These are phyloP conservation scores for Ligdia adustata DNA, from an alignment of 2,888 invertebrate genomes.

Conservation along the genomic window DNA sequence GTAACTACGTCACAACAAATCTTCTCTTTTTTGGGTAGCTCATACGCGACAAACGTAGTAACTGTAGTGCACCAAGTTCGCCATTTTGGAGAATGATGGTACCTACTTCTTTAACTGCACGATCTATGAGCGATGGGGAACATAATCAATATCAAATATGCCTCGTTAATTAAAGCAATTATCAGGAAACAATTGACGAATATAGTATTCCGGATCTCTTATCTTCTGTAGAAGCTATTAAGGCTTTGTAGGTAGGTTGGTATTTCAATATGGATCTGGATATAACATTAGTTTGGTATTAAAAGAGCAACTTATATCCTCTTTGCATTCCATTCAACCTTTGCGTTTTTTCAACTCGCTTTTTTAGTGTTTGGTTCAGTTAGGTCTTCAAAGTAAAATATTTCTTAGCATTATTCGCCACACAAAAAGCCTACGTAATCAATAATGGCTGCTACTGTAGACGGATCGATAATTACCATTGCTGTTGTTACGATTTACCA, in stretches of 20 bases:
- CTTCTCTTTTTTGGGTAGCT: background rate
- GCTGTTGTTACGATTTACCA: slow-evolving; percentile 65
- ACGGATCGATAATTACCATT: slow-evolving; percentile 80
- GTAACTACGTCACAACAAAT: slow-evolving; percentile 14
- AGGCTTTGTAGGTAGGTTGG: no score
- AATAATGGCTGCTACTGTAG: slow-evolving; percentile 65
- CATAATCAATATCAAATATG: slow-evolving; percentile 1
- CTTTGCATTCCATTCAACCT: no score
- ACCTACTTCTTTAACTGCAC: background rate
- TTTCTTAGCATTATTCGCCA: no score
- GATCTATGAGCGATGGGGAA: background rate
- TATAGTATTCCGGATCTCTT: no score
- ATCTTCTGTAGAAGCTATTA: no score
- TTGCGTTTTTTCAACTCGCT: no score
- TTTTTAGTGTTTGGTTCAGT: no score
- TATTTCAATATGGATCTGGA: no score
- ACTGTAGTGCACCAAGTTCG: slow-evolving; percentile 1
- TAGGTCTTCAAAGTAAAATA: no score
- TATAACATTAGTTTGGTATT: no score
- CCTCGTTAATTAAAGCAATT: background rate
- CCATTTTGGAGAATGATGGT: slow-evolving; percentile 1
- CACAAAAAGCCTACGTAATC: slow-evolving; percentile 30
- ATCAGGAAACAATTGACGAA: no score
- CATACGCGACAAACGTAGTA: background rate
- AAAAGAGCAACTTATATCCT: no score